Evolutionary conservation across 2,113 vertebrate genomes (phyloP), one percentile per base, ranked within the genome.

Genomic region (Cephalopholis sonnerati): DNA sequence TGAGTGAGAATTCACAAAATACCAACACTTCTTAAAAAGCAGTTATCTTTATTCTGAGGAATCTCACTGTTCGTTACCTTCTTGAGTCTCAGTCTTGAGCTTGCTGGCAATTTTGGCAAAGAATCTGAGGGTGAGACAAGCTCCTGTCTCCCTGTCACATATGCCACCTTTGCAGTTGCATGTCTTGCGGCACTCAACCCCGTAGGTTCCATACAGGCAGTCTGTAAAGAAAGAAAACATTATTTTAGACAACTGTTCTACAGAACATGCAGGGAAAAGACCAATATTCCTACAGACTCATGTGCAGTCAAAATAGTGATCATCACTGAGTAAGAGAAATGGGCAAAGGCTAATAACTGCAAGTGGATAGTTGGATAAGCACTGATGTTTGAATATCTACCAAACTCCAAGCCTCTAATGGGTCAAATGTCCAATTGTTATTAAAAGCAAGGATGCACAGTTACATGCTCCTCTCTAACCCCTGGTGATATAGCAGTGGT

Each of bases 101-200:
- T 94, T 95, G 83, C 89, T 94, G 62, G 96, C 93, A 51, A 97
- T 94, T 77, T 96, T 95, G 16, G 97, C 94, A 78, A 98, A 96
- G 93, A 99, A 98, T 0, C 95, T 96, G 66, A 99, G 97, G 74
- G 95, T 97, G 86, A 98, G 83, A 84, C 98, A 99, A 59, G 96
- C 96, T 7, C 98, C 98, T 0, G 96, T 98, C 90, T 96, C 96
- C 85, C 97, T 95, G 95, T 99, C 97, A 92, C 98, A 99, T 54
- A 99, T 96, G 85, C 97, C 94, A 55, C 92, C 96, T n/a, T 96
- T 96, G 87, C 98, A 99, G 82, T 88, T 96, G 95, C 98, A 99
- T 0, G 90, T 95, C 91, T 97, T 96, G 74, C 96, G 96, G 92
- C 98, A 99, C 78, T 97, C 98, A 54, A 97, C 83, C 59, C 98